These are phyloP conservation scores for Antheraea pernyi DNA, from an alignment of 1,140 invertebrate species.

Conservation along the genomic window DNA sequence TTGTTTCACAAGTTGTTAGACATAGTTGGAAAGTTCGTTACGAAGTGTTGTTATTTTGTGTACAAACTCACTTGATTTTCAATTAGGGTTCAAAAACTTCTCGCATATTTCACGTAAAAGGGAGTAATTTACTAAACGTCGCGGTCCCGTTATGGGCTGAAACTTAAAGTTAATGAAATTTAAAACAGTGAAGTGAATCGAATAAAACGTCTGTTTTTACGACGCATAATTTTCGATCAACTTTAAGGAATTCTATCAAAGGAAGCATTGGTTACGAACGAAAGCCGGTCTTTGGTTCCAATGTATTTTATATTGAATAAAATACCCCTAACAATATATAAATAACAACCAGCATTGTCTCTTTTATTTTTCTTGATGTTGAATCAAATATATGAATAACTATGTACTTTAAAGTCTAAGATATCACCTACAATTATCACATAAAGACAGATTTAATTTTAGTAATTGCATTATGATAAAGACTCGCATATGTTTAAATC, in stretches of 20 bases:
- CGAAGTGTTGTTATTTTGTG: constrained; percentile 25
- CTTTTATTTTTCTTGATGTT: too few relatives aligned
- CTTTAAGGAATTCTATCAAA: neutral
- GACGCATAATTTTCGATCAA: neutral
- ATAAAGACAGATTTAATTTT: too few relatives aligned
- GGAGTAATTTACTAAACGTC: constrained; percentile 37
- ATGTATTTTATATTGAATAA: neutral
- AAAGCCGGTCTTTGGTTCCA: neutral
- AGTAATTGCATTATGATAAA: too few relatives aligned
- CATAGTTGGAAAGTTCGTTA: neutral
- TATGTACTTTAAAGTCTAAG: too few relatives aligned
- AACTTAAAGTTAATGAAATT: constrained; percentile 38
- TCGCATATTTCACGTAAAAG: constrained; percentile 48
- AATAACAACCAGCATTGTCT: too few relatives aligned
- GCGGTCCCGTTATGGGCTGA: constrained; percentile 30
- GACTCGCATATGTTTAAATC: too few relatives aligned
- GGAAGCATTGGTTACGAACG: neutral
- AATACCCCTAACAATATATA: neutral
- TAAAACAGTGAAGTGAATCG: constrained; percentile 33
- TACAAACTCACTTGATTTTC: constrained; percentile 44
- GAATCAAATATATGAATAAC: too few relatives aligned
- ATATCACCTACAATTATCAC: too few relatives aligned
- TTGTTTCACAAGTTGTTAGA: constrained; percentile 22
- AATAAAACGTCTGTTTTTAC: constrained; percentile 31
- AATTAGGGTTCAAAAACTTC: constrained; percentile 58